Conservation (phyloP, 2,888 invertebrate species). For the Mythimna lalbum region DNA sequence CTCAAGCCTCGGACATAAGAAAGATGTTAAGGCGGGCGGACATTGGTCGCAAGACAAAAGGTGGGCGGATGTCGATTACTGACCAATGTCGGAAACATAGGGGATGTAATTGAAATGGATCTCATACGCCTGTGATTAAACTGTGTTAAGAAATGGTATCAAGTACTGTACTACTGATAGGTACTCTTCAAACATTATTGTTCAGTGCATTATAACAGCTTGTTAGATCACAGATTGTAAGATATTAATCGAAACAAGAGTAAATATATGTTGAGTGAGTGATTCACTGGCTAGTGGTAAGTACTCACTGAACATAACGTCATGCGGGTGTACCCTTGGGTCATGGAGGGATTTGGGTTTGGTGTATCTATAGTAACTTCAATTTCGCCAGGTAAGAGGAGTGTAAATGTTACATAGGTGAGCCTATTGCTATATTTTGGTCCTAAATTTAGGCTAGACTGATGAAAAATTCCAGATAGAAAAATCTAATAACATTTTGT, state of each 20-base stretch:
- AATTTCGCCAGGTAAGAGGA: background rate
- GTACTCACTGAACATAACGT: background rate
- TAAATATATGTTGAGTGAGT: background rate
- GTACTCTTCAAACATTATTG: background rate
- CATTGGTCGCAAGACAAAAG: constrained; percentile 49
- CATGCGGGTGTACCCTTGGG: background rate
- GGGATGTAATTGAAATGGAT: constrained; percentile 16
- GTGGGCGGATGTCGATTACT: constrained; percentile 51
- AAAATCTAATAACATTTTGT: too few species aligned
- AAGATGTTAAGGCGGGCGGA: constrained; percentile 53
- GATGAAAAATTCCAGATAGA: too few species aligned
- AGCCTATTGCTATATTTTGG: background rate
- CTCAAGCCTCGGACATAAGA: constrained; percentile 26
- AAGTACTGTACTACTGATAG: background rate
- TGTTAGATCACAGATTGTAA: background rate
- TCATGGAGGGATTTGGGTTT: background rate
- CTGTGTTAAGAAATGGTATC: background rate
- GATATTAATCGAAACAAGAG: background rate
- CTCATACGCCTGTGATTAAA: background rate
- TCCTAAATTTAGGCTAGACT: background rate
- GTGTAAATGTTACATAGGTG: too few species aligned
- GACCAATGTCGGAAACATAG: constrained; percentile 10
- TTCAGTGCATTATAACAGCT: background rate
- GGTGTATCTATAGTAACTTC: background rate
- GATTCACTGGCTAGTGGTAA: background rate